A percentile compares a stretch with the other conserved stretches of the same genome.
Evolutionary conservation across 30 jellyfish, hydroid and myxozoan genomes (phyloP).

Genomic region (Catostylus mosaicus): DNA sequence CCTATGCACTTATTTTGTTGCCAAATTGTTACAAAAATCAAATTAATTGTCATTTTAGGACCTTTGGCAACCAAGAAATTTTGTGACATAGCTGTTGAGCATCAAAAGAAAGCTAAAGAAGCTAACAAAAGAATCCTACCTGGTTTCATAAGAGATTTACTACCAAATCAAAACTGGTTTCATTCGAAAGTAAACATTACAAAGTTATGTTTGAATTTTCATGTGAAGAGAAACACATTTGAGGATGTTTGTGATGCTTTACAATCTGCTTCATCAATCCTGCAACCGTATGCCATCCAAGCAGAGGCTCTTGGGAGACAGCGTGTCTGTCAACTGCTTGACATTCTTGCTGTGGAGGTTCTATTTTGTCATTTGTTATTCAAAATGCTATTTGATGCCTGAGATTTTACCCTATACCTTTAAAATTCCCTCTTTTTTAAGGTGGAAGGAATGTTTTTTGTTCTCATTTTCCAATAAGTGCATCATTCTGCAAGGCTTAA

Average conservation of each 20-base stretch:
- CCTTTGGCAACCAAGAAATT: conserved; percentile 6
- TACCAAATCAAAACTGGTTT: not conserved
- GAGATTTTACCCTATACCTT: not conserved
- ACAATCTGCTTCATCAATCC: not conserved
- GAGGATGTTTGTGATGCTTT: not conserved
- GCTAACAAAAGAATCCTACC: not conserved
- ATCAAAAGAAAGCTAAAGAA: not conserved
- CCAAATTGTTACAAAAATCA: not conserved
- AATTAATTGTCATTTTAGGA: not conserved
- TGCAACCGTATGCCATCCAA: conserved; percentile 30
- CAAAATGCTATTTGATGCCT: not conserved
- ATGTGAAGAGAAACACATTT: conserved; percentile 16
- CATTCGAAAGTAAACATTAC: not conserved
- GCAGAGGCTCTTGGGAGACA: conserved; percentile 28
- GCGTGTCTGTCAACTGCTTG: not conserved
- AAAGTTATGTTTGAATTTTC: not conserved
- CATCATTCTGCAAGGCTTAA: too few relatives aligned
- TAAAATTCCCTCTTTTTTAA: not conserved
- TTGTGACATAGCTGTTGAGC: conserved; percentile 1
- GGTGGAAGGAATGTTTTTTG: too few relatives aligned
- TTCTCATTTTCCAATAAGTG: too few relatives aligned
- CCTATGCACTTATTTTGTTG: too few relatives aligned
- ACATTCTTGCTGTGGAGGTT: conserved; percentile 9
- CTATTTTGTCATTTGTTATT: not conserved
- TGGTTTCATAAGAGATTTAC: too few relatives aligned